phyloP scores from a whole-genome alignment of 2,888 invertebrate species.

The Apotomis betuletana region DNA sequence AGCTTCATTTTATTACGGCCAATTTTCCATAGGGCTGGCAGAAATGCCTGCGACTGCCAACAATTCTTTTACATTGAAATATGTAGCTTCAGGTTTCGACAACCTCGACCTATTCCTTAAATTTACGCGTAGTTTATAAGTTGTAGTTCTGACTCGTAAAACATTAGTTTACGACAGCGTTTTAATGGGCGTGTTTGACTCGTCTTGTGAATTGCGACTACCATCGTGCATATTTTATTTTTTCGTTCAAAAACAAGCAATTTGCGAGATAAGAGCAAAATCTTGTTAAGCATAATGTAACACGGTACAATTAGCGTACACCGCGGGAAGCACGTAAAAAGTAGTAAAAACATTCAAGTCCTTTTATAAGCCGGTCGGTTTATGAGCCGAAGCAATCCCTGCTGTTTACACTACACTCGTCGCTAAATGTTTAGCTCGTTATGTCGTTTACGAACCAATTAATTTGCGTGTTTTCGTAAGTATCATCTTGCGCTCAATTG shows the following conservation, averaged over 20 bases:
- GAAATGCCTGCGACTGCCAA: background rate
- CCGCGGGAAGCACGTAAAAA: background rate
- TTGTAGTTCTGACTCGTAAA: background rate
- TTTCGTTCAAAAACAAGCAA: slow-evolving; percentile 1
- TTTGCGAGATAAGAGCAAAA: background rate
- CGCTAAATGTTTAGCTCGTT: slow-evolving; percentile 21
- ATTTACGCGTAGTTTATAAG: background rate
- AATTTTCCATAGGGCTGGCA: background rate
- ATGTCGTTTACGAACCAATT: slow-evolving; percentile 1
- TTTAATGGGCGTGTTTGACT: background rate
- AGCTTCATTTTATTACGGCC: slow-evolving; percentile 9
- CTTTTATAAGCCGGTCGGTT: slow-evolving; percentile 3
- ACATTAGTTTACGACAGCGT: slow-evolving; percentile 1
- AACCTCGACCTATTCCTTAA: slow-evolving; percentile 1
- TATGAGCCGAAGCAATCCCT: background rate
- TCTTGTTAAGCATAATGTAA: slow-evolving; percentile 5
- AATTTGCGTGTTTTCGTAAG: slow-evolving; percentile 5
- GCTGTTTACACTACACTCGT: slow-evolving; percentile 20
- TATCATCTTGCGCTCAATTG: background rate
- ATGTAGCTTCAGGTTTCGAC: background rate
- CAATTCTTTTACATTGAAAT: background rate
- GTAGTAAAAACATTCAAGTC: background rate
- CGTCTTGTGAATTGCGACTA: background rate
- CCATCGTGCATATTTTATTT: slow-evolving; percentile 2
- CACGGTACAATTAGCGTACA: slow-evolving; percentile 1